A percentile compares a stretch with the other conserved stretches of the same genome.
phyloP scores from a whole-genome alignment of 1,140 invertebrate genomes.

The Hyposmocoma kahamanoa region DNA sequence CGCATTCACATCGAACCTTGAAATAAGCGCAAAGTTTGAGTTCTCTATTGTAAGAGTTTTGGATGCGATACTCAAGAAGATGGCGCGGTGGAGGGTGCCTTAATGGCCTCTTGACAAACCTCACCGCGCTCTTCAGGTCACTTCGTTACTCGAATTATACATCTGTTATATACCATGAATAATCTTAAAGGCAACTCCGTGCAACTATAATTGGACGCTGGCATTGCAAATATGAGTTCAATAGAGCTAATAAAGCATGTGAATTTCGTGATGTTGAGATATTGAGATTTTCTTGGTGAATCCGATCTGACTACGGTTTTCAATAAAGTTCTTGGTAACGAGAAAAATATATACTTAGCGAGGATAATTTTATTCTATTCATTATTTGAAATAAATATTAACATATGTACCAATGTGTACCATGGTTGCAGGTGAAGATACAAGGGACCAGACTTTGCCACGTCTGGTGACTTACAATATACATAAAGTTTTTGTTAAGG shows the following conservation, averaged over 20 bases:
- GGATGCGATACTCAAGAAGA: constrained; percentile 61
- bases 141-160: constrained; percentile 66
- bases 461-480: too few relatives aligned
- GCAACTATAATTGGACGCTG: constrained; percentile 17
- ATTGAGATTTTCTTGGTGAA: background rate
- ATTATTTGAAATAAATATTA: background rate
- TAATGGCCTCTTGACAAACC: constrained; percentile 68
- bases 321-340: background rate
- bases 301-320: background rate
- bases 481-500: too few relatives aligned
- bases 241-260: too few relatives aligned
- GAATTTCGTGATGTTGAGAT: background rate
- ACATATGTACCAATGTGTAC: too few relatives aligned
- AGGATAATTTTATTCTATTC: background rate
- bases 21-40: constrained; percentile 1
- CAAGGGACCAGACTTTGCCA: too few relatives aligned
- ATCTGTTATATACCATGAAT: constrained; percentile 56
- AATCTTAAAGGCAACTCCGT: constrained; percentile 33
- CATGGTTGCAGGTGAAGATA: too few relatives aligned
- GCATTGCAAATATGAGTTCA: background rate
- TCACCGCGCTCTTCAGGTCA: constrained; percentile 57
- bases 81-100: constrained; percentile 54
- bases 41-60: constrained; percentile 51
- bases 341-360: background rate
- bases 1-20: background rate